Evolutionary conservation across 2,888 invertebrate species (phyloP).

Genomic region (Himalopsyche kuldschensis): DNA sequence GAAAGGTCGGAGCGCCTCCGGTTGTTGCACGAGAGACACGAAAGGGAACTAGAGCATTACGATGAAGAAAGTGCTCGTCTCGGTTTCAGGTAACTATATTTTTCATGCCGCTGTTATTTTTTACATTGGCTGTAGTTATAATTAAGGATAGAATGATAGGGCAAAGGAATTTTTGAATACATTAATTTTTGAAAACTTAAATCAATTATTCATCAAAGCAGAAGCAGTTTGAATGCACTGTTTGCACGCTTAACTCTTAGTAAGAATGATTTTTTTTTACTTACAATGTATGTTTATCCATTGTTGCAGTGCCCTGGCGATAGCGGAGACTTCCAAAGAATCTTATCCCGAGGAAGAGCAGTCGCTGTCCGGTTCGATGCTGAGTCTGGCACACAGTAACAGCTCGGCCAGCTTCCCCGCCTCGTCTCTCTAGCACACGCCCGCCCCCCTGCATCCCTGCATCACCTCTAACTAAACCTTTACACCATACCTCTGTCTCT

Average conservation of each 20-base stretch:
- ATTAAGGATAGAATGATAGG: no score
- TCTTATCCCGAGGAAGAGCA: slow-evolving; percentile 88
- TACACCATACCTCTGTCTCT: background rate
- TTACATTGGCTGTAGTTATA: no score
- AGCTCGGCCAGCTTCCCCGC: slow-evolving; percentile 91
- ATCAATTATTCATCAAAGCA: no score
- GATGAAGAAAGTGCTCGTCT: slow-evolving; percentile 91
- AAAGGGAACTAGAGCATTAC: slow-evolving; percentile 88
- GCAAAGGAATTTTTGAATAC: no score
- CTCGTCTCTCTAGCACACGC: slow-evolving; percentile 65
- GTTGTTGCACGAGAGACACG: slow-evolving; percentile 86
- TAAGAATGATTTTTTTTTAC: no score
- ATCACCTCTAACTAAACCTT: background rate
- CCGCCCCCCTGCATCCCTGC: slow-evolving; percentile 3
- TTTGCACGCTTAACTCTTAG: no score
- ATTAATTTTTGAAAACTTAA: no score
- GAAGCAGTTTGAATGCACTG: no score
- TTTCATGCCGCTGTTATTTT: background rate
- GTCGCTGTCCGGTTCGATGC: slow-evolving; percentile 91
- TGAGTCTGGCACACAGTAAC: slow-evolving; percentile 93
- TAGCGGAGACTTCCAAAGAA: slow-evolving; percentile 88
- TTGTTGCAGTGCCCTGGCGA: slow-evolving; percentile 78
- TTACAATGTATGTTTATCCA: background rate
- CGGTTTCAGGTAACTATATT: slow-evolving; percentile 79
- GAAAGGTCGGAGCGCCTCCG: slow-evolving; percentile 90